Evolutionary conservation across 2,113 vertebrate genomes (phyloP).

Genomic region (Tupaia chinensis): DNA sequence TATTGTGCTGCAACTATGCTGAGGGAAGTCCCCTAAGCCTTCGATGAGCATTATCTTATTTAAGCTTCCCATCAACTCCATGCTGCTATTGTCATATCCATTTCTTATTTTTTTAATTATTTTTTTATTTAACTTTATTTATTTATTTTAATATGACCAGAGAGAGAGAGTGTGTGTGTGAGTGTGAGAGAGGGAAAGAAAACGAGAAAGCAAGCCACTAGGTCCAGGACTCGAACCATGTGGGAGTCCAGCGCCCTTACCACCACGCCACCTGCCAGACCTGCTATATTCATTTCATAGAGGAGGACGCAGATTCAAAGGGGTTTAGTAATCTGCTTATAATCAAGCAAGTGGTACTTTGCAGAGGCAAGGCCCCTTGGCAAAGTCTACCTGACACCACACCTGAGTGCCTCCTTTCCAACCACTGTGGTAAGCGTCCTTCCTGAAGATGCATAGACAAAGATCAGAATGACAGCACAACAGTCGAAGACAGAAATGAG

Average conservation of each 20-base stretch:
- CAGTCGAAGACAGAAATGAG: not conserved
- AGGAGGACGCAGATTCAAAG: not conserved
- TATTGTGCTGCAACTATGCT: not conserved
- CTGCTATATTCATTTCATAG: not conserved
- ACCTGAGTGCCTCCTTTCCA: not conserved
- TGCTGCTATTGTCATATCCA: not conserved
- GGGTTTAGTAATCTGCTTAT: not conserved
- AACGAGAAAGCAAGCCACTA: no score
- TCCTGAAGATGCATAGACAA: not conserved
- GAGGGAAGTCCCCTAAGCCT: not conserved
- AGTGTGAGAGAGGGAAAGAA: no score
- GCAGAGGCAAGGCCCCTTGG: not conserved
- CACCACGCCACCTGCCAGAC: no score
- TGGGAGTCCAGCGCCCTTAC: no score
- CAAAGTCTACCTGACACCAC: not conserved
- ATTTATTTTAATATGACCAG: no score
- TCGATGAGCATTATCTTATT: not conserved
- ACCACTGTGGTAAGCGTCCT: not conserved
- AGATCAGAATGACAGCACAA: not conserved
- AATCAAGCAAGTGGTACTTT: not conserved
- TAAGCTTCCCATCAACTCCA: not conserved
- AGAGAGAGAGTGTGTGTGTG: no score
- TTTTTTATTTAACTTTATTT: no score
- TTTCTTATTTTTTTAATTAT: not conserved
- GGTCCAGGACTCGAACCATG: no score